Conservation (phyloP, 2,113 vertebrate genomes). For the Telmatochromis sp. region DNA sequence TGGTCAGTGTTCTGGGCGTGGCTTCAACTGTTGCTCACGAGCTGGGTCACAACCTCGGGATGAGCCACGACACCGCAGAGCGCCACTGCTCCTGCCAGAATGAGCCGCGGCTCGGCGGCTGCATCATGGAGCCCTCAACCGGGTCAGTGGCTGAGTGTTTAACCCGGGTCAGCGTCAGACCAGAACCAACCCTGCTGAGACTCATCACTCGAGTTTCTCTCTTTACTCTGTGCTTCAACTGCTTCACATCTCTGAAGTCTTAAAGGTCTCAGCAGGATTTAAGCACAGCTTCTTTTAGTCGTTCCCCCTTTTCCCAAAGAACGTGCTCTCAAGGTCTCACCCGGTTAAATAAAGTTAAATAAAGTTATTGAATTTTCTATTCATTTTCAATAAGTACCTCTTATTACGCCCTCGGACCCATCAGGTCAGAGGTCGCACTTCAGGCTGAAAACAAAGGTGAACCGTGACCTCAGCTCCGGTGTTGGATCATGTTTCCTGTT, state of each 20-base stretch:
- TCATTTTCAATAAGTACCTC: background rate
- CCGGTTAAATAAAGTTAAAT: accelerated
- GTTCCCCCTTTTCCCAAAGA: background rate
- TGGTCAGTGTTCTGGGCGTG: conserved; percentile 80
- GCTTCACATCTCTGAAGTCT: background rate
- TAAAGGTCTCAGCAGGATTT: background rate
- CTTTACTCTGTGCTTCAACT: background rate
- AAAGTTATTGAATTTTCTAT: background rate
- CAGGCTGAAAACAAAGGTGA: background rate
- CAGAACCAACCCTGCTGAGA: background rate
- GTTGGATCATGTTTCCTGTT: background rate
- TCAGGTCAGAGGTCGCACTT: background rate
- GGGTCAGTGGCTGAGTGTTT: conserved; percentile 69
- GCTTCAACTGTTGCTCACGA: conserved; percentile 90
- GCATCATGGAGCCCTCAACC: conserved; percentile 88
- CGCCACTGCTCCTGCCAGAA: conserved; percentile 75
- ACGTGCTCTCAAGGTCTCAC: accelerated
- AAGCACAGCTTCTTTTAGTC: background rate
- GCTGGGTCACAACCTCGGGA: conserved; percentile 89
- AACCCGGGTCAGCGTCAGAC: background rate
- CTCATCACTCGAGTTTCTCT: background rate
- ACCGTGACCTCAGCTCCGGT: background rate
- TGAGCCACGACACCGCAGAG: conserved; percentile 75
- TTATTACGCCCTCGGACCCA: background rate
- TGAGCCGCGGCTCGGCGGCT: conserved; percentile 77